Evolutionary conservation across 2,113 vertebrate genomes (phyloP).

Genomic region (Poeciliopsis occidentalis): DNA sequence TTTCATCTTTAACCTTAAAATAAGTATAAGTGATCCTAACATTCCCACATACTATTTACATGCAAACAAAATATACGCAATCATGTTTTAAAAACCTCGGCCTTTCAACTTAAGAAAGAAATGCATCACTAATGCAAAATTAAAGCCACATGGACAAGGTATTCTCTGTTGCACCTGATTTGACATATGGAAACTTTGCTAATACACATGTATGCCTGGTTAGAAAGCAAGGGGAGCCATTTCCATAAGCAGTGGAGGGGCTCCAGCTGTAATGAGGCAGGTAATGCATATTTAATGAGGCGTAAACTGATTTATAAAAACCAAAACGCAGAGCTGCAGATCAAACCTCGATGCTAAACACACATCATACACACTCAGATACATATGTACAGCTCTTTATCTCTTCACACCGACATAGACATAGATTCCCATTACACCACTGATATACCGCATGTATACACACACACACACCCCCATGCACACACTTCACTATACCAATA

Average conservation of each 20-base stretch:
- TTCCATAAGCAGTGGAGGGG: conserved; percentile 69
- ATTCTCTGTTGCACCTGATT: conserved; percentile 3
- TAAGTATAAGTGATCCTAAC: no score
- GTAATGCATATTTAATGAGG: conserved; percentile 83
- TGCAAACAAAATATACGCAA: background rate
- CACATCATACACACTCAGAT: conserved; percentile 12
- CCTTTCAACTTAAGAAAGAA: background rate
- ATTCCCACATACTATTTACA: background rate
- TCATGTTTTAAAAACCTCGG: background rate
- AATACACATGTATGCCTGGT: conserved; percentile 51
- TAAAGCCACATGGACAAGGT: conserved; percentile 1
- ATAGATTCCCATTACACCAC: conserved; percentile 1
- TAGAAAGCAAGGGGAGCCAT: conserved; percentile 57
- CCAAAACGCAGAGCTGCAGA: conserved; percentile 25
- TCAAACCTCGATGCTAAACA: conserved; percentile 39
- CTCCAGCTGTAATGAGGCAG: conserved; percentile 77
- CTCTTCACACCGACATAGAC: background rate
- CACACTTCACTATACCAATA: conserved; percentile 2
- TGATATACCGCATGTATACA: no score
- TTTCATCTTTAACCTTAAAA: no score
- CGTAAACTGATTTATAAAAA: conserved; percentile 73
- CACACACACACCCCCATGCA: background rate
- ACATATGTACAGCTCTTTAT: conserved; percentile 24
- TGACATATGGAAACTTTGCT: conserved; percentile 31
- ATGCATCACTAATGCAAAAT: conserved; percentile 9